Evolutionary conservation across 1,140 invertebrate genomes (phyloP), one percentile per base, ranked within the genome.

Genomic region (Drosophila saltans): DNA sequence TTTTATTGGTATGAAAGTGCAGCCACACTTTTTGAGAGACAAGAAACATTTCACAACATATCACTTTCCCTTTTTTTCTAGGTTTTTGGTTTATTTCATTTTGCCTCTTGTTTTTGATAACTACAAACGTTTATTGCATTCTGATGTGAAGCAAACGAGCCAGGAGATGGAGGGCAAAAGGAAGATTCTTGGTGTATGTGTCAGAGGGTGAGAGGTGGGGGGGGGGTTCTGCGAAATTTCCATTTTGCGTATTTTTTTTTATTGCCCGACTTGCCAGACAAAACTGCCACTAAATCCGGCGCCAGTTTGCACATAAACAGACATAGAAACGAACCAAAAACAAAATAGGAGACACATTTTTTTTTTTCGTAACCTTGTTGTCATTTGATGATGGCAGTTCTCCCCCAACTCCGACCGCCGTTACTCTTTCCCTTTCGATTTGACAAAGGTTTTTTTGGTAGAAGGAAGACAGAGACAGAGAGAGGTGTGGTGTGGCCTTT

Each of bases 221-320:
- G 10, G n/a, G 26, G 33, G 33, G 45, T 52, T 52, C 21, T 59
- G 16, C 28, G 33, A 59, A 59, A 59, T 59, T 59, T 59, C 57
- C 57, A 59, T 59, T 59, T 72, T 70, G 66, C 65, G 75, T 68
- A 78, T 84, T 82, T 85, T 82, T 85, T 75, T 85, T 84, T 85
- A 75, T 74, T 75, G 62, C 70, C 67, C 62, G 69, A 81, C 75
- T 63, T 61, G 68, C 71, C 82, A 85, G 81, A 85, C 81, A 71
- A 80, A 83, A 83, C 81, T 82, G 80, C 80, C 73, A 83, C 76
- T 83, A 84, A 85, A 83, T 85, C 74, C 82, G 81, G 81, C 81
- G 81, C 81, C 81, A 85, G 81, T 78, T 85, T 81, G 59, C 71
- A 68, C 81, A 85, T 85, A 85, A 85, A 81, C 78, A 74, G 59